These are phyloP conservation scores for Tangara arthus DNA, from an alignment of 2,797 vertebrate genomes.

Conservation along the genomic window DNA sequence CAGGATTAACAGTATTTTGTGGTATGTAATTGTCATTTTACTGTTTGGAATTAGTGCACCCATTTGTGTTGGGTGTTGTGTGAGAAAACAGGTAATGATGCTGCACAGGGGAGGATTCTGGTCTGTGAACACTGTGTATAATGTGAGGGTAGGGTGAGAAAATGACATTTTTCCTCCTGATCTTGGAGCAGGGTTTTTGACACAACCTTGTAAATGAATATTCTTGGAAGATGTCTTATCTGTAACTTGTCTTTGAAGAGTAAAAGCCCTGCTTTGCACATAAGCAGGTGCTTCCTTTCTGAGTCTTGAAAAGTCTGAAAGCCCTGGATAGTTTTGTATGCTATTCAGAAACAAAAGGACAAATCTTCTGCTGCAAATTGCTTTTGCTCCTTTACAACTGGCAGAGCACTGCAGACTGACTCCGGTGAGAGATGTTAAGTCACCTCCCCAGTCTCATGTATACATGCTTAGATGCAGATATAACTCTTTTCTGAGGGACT, in stretches of 20 bases:
- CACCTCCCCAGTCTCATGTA: fast-evolving
- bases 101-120: not conserved
- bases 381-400: not conserved
- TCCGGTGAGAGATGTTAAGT: not conserved
- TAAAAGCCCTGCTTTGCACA: not conserved
- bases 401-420: not conserved
- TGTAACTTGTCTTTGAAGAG: not conserved
- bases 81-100: not conserved
- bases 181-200: not conserved
- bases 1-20: not conserved
- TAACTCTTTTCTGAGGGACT: not conserved
- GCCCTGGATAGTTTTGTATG: fast-evolving
- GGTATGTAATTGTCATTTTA: not conserved
- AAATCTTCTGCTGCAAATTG: not conserved
- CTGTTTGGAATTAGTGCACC: not conserved
- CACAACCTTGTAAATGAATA: not conserved
- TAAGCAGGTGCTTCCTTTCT: not conserved
- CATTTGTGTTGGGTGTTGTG: not conserved
- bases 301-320: not conserved
- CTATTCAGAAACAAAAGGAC: not conserved
- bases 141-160: not conserved
- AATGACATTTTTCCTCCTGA: fast-evolving
- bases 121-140: not conserved
- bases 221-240: not conserved
- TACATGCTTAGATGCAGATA: not conserved